Base-by-base conservation (phyloP, 2,888 invertebrate genomes). In the Drosophila incognita region DNA sequence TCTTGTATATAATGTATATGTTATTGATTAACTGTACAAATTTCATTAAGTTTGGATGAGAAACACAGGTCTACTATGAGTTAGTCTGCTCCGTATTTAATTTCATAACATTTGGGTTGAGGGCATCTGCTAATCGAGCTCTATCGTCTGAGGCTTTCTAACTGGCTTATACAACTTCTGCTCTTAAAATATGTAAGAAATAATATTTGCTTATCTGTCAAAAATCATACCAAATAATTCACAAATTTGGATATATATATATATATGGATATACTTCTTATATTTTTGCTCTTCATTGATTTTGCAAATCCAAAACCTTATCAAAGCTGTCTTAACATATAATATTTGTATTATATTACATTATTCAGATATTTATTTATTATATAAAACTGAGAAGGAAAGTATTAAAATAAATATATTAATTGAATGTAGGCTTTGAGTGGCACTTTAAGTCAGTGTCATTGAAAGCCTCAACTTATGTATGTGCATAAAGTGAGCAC, bases 371-470 rank as follows among this genome's bases (percentile, higher is more conserved):
- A 18, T 18, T 38, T 38, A 38, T 10, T 18, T 10, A 10, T 18
- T 38, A 38, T 8, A 38, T 21, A 21, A 21, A 46, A 7, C 13
- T 21, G 13, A 21, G 7, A 21, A 13, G 1, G 7, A 7, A 46
- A 24, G 8, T 46, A 46, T 15, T 15, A 15, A 8, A 24, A 24
- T 46, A 24, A 15, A 21, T 21, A 15, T 21, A 15, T 46, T 13
- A n/a, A n/a, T 52, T 54, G 27, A 21, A 35, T 27, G 35, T 27
- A 33, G 0, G 24, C 33, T 27, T 27, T 27, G 33, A 21, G 8
- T 21, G 31, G 0, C 27, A 42, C 40, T 62, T 63, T 56, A 49
- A 69, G 49, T 69, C 24, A 11, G 29, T 65, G 69, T 74, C 79
- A 79, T 59, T 74, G 46, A 8, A 15, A 29, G 4, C n/a, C 21